Base-by-base conservation (phyloP, 2,888 invertebrate genomes). In the Spialia ferax region DNA sequence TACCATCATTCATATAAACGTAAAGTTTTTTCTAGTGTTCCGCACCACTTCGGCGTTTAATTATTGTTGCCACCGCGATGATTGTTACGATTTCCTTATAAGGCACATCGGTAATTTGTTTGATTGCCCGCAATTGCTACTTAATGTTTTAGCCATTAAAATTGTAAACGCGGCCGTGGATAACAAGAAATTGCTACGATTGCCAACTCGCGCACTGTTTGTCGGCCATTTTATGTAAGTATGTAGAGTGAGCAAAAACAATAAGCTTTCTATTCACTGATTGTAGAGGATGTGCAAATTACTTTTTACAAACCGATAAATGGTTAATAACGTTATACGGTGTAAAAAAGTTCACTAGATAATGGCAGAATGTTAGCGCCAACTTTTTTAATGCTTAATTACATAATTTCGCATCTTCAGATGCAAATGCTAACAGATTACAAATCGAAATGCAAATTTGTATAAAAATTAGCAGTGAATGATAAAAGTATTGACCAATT, bases 31-130 rank as follows among this genome's bases (percentile, higher is more conserved):
- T 66, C 42, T 72, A 74, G 64, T 74, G 89, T 87, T 82, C 76
- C 88, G 86, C 87, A 75, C 85, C 85, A 82, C 78, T 82, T 81
- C 84, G 82, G 89, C 86, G 85, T 91, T 89, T 92, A 91, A 93
- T 91, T 84, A 83, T 84, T 83, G 82, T 81, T 85, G 84, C 84
- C 88, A 86, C 83, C 77, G 77, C 79, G 76, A 78, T 84, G 83
- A 87, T 86, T 86, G 86, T 86, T 86, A 81, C 86, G 81, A 86
- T 89, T 91, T 87, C 89, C 89, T 87, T 89, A 86, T 84, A 88
- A 81, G 85, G 82, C 75, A 81, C 81, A 85, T 82, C 83, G 78
- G 86, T 86, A 90, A 91, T 92, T 91, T 88, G 85, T 90, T 87
- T 88, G 86, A 91, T 88, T 89, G 82, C 87, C 79, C 77, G 82